These are phyloP conservation scores for Tetropium fuscum DNA, from an alignment of 2,888 invertebrate species.

Conservation along the genomic window DNA sequence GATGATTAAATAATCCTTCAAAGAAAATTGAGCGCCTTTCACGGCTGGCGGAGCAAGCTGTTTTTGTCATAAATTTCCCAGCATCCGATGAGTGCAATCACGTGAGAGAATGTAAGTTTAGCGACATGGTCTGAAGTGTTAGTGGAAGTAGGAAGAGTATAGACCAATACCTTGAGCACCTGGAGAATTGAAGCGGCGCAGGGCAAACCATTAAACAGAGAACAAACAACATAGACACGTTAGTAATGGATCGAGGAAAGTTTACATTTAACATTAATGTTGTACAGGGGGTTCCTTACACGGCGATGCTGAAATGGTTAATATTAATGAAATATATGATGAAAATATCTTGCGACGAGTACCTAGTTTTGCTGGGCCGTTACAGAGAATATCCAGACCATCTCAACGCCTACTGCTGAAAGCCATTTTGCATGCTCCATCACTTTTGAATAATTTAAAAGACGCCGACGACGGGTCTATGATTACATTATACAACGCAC, in stretches of 20 bases:
- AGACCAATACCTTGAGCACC: slow-evolving; percentile 68
- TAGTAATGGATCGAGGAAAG: slow-evolving; percentile 56
- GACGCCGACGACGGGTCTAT: too few relatives aligned
- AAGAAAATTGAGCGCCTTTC: too few relatives aligned
- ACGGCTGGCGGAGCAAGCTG: too few relatives aligned
- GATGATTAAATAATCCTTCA: too few relatives aligned
- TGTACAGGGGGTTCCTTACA: neutral
- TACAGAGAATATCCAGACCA: too few relatives aligned
- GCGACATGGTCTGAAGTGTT: slow-evolving; percentile 22
- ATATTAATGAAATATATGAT: neutral
- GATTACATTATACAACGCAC: too few relatives aligned
- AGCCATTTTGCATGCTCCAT: too few relatives aligned
- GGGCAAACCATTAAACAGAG: slow-evolving; percentile 65
- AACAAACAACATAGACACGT: slow-evolving; percentile 66
- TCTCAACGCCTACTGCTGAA: too few relatives aligned
- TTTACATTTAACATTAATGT: slow-evolving; percentile 37
- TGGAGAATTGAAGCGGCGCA: slow-evolving; percentile 65
- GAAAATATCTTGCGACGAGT: too few relatives aligned
- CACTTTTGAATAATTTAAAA: too few relatives aligned
- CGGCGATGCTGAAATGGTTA: neutral
- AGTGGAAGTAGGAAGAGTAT: slow-evolving; percentile 29
- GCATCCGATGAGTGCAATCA: slow-evolving; percentile 17
- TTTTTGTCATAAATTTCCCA: too few relatives aligned
- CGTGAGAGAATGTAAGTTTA: slow-evolving; percentile 7
- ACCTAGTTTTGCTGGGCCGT: too few relatives aligned